Evolutionary conservation across 2,113 vertebrate genomes (phyloP).

Genomic region (Phrynosoma platyrhinos): DNA sequence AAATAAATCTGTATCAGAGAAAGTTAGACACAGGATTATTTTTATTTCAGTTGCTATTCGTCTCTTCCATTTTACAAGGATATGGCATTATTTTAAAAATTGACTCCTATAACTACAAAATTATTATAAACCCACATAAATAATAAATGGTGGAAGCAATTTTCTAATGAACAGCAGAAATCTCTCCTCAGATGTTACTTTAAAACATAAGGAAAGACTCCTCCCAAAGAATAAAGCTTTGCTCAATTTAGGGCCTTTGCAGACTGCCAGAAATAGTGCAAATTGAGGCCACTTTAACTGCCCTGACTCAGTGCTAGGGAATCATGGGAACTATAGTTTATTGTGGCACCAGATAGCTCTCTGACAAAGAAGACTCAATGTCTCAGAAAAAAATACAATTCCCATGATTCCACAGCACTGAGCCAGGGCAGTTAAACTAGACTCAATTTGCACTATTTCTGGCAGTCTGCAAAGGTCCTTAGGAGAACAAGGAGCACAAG

Average conservation of each 20-base stretch:
- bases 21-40: constrained; percentile 4
- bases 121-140: constrained; percentile 13
- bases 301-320: no score
- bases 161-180: constrained; percentile 19
- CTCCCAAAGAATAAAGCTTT: not conserved
- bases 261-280: no score
- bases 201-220: not conserved
- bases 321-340: no score
- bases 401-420: no score
- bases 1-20: not conserved
- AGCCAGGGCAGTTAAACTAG: no score
- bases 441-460: no score
- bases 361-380: no score
- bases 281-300: no score
- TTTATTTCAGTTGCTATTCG: not conserved
- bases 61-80: not conserved
- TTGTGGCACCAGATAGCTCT: no score
- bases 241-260: no score
- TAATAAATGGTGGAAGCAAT: not conserved
- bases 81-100: not conserved
- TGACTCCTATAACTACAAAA: not conserved
- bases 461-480: no score
- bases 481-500: not conserved
- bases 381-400: no score
- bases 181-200: not conserved